phyloP scores from a whole-genome alignment of 64 coral and sea anemone genomes.

The Montipora foliosa region DNA sequence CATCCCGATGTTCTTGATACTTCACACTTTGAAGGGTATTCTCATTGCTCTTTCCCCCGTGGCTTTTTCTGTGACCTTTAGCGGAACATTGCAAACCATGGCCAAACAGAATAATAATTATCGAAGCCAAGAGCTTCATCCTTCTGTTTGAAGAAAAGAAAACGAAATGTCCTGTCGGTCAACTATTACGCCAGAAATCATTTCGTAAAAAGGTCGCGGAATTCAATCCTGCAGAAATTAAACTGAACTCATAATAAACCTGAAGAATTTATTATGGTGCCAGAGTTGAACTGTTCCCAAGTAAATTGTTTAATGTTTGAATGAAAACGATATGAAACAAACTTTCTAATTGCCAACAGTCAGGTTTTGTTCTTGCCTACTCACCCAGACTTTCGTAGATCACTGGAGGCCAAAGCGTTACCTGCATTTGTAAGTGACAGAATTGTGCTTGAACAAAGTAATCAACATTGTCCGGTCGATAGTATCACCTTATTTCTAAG shows the following conservation, averaged over 20 bases:
- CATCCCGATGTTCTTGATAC: constrained; percentile 28
- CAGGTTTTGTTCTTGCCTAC: background rate
- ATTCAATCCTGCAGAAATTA: background rate
- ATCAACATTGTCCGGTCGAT: constrained; percentile 6
- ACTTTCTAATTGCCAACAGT: background rate
- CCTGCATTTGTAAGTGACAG: background rate
- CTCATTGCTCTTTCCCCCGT: background rate
- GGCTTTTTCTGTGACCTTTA: background rate
- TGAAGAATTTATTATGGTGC: background rate
- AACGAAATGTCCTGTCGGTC: background rate
- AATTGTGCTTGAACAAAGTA: background rate
- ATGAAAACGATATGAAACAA: background rate
- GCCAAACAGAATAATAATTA: background rate
- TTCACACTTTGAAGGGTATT: constrained; percentile 25
- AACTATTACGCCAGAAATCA: background rate
- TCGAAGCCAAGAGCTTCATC: background rate
- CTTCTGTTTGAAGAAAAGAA: background rate
- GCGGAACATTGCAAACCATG: constrained; percentile 3
- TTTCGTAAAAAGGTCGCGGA: background rate
- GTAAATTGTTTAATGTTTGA: background rate
- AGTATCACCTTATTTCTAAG: background rate
- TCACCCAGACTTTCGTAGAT: constrained; percentile 2
- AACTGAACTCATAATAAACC: background rate
- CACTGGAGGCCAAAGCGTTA: background rate
- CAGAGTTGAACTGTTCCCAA: background rate